Evolutionary conservation across 2,797 vertebrate genomes (phyloP).

Genomic region (Halcyon leucocephala): DNA sequence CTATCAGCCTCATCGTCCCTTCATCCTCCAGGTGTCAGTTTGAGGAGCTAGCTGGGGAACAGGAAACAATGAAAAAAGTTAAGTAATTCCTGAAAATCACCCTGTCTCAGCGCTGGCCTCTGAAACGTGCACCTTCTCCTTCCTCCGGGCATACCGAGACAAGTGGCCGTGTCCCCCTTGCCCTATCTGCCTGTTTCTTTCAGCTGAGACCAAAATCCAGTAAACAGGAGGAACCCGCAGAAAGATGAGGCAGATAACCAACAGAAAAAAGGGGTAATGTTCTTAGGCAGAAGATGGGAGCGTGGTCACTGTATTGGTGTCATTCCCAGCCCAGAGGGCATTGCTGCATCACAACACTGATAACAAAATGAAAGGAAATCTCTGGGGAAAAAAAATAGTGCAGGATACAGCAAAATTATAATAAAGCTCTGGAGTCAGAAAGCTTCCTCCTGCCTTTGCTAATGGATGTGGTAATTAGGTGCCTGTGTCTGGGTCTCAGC

Average conservation of each 20-base stretch:
- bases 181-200: background rate
- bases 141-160: background rate
- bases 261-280: background rate
- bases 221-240: background rate
- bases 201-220: background rate
- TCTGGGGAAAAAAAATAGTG: background rate
- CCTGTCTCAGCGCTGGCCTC: background rate
- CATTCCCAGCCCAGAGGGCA: background rate
- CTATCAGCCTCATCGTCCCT: background rate
- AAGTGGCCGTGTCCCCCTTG: background rate
- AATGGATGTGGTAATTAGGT: background rate
- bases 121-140: background rate
- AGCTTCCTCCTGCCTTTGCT: background rate
- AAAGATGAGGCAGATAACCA: background rate
- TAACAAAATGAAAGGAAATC: background rate
- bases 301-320: background rate
- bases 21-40: background rate
- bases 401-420: background rate
- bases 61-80: fast-evolving
- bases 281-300: background rate
- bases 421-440: background rate
- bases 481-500: background rate
- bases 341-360: background rate
- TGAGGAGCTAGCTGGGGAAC: background rate
- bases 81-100: background rate